These are phyloP conservation scores for Thereuonema tuberculata DNA, from an alignment of 1,140 invertebrate species.

Conservation along the genomic window DNA sequence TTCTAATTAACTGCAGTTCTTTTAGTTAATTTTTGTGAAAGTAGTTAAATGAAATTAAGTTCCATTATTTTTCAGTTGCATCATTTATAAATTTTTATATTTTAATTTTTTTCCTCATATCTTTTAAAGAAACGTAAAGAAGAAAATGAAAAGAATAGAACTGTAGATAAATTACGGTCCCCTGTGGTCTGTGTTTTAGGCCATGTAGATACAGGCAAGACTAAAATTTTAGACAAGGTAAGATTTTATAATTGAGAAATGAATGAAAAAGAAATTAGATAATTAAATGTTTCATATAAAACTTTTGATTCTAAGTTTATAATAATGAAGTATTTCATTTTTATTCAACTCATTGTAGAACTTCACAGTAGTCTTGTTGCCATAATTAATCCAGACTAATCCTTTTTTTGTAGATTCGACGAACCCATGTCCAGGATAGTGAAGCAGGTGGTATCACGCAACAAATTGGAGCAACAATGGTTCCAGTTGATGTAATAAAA, in stretches of 20 bases:
- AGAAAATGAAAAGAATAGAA: conserved; percentile 67
- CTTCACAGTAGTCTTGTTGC: no score
- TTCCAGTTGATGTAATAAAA: conserved; percentile 90
- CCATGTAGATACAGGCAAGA: conserved; percentile 99
- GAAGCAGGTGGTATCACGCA: conserved; percentile 99
- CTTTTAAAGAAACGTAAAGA: conserved; percentile 68
- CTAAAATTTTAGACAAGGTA: conserved; percentile 93
- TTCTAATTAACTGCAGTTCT: background rate
- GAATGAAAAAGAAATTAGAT: conserved; percentile 6
- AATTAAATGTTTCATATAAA: conserved; percentile 13
- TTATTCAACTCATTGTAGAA: no score
- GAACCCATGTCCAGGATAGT: conserved; percentile 93
- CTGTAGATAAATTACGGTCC: conserved; percentile 65
- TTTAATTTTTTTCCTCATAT: conserved; percentile 22
- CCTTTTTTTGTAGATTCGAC: conserved; percentile 41
- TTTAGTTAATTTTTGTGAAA: conserved; percentile 9
- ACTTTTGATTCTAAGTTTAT: no score
- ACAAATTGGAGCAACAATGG: conserved; percentile 98
- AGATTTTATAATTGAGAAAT: background rate
- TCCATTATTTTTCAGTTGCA: conserved; percentile 3
- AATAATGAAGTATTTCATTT: no score
- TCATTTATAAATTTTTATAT: conserved; percentile 5
- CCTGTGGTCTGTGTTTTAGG: conserved; percentile 97
- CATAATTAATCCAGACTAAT: no score
- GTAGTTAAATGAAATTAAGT: conserved; percentile 5